Evolutionary conservation across 1,140 invertebrate species (phyloP), one percentile per base, ranked within the genome.

Genomic region (Bombus picipes): DNA sequence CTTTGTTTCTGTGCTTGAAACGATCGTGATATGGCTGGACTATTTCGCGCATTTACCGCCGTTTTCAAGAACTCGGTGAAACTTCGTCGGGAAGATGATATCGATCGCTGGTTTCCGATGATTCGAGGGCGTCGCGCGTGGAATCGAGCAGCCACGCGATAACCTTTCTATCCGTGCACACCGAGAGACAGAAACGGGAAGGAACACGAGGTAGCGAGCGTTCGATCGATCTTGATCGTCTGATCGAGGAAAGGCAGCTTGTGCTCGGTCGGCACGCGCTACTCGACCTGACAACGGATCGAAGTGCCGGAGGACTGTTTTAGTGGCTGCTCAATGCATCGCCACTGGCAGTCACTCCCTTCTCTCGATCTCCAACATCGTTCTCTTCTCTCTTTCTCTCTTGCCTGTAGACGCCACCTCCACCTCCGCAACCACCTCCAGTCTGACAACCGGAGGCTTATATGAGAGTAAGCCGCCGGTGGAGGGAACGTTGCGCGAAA

Each of bases 301-400:
- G 71, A 90, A 91, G 90, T 91, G 90, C 88, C 92, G 91, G 79
- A 92, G 91, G 88, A 93, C 92, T 93, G 92, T 93, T 93, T 93
- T 91, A 90, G 89, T 89, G 88, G 80, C 88, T 86, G 92, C 74
- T 83, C 89, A 86, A 90, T 92, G 92, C 92, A 92, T 92, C 88
- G 92, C 88, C 88, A 89, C 88, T 88, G 91, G 85, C 88, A 89
- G 86, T 87, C 88, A 68, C 87, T 89, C 86, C 92, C 85, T 73
- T 81, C 88, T 80, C 83, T 59, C 85, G 59, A 86, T 80, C 89
- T 89, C 65, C 87, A 74, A 34, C 82, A 65, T 77, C 76, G 39
- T 62, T 71, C 79, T 59, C 68, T 34, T 65, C 79, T 77, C 76
- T 76, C 70, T 53, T 53, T 37, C 28, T 68, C 80, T 71, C 83